A percentile compares a stretch with the other conserved stretches of the same genome.
Conservation (phyloP, 1,140 invertebrate species). For the Habropoda laboriosa region DNA sequence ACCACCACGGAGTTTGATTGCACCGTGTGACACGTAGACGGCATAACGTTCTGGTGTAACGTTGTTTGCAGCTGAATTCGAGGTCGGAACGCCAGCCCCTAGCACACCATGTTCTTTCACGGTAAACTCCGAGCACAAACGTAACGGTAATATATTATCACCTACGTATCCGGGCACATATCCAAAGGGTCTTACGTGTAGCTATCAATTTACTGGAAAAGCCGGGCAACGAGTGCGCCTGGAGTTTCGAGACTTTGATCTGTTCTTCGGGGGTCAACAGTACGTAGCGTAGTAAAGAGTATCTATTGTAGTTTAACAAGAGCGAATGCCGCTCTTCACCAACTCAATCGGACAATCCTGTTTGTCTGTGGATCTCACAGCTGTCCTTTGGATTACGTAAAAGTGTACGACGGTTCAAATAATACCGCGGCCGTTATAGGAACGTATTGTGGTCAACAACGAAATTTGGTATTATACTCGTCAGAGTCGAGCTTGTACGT, state of each 20-base stretch:
- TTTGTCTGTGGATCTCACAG: too few species aligned
- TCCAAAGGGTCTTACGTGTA: slow-evolving; percentile 96
- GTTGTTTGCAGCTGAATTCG: slow-evolving; percentile 88
- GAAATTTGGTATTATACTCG: slow-evolving; percentile 97
- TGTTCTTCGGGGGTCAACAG: slow-evolving; percentile 99
- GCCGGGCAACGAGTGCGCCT: slow-evolving; percentile 95
- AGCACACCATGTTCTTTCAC: slow-evolving; percentile 92
- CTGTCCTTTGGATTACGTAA: slow-evolving; percentile 99
- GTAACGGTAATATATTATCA: slow-evolving; percentile 94
- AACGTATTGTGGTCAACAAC: slow-evolving; percentile 98
- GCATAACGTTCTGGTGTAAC: not conserved
- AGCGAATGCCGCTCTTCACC: too few species aligned
- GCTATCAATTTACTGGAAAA: slow-evolving; percentile 96
- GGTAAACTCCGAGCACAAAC: slow-evolving; percentile 88
- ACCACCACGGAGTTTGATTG: too few species aligned
- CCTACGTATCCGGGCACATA: slow-evolving; percentile 99
- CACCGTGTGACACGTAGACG: too few species aligned
- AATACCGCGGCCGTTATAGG: slow-evolving; percentile 94
- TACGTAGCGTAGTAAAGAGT: too few species aligned
- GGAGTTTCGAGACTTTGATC: slow-evolving; percentile 98
- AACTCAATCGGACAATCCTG: too few species aligned
- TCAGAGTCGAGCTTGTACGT: slow-evolving; percentile 94
- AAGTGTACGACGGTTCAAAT: slow-evolving; percentile 96
- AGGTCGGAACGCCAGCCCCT: slow-evolving; percentile 92
- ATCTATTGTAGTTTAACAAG: not conserved